phyloP scores from a whole-genome alignment of 2,797 vertebrate species.

The Poeciliopsis turneri region DNA sequence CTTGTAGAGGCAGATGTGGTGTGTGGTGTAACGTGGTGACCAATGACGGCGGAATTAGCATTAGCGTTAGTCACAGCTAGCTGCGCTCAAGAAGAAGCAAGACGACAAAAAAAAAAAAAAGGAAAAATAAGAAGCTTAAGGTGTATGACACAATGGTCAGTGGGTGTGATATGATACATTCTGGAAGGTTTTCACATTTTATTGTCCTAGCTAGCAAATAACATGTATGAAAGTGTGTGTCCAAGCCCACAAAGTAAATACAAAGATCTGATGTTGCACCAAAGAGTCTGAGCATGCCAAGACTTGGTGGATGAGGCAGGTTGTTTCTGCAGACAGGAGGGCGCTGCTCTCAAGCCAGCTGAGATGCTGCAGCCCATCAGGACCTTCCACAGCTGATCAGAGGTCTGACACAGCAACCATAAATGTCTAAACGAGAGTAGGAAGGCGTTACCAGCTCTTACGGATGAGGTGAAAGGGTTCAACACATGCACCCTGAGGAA shows the following conservation, averaged over 20 bases:
- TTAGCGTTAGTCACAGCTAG: slow-evolving; percentile 33
- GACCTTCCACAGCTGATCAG: slow-evolving; percentile 37
- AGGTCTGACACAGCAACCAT: slow-evolving; percentile 25
- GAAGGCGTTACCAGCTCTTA: slow-evolving; percentile 31
- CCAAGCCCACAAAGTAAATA: slow-evolving; percentile 35
- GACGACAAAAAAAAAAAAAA: neutral
- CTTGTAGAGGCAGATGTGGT: slow-evolving; percentile 69
- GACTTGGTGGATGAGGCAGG: slow-evolving; percentile 17
- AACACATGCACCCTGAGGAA: slow-evolving; percentile 62
- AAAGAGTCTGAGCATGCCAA: slow-evolving; percentile 43
- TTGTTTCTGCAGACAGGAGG: slow-evolving; percentile 50
- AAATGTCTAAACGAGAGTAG: slow-evolving; percentile 16
- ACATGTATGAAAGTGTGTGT: slow-evolving; percentile 25
- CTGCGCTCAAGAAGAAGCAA: slow-evolving; percentile 8
- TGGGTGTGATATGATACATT: slow-evolving; percentile 78
- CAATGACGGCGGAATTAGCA: slow-evolving; percentile 22
- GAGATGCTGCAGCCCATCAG: slow-evolving; percentile 72
- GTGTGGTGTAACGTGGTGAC: slow-evolving; percentile 51
- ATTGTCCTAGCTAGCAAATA: slow-evolving; percentile 86
- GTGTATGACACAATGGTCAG: slow-evolving; percentile 56
- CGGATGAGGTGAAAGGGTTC: slow-evolving; percentile 53
- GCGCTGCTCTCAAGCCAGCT: slow-evolving; percentile 88
- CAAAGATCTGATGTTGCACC: slow-evolving; percentile 31
- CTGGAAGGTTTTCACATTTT: slow-evolving; percentile 91
- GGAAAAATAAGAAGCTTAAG: slow-evolving; percentile 20